These are phyloP conservation scores for Hyposmocoma kahamanoa DNA, from an alignment of 1,140 invertebrate species.

Conservation along the genomic window DNA sequence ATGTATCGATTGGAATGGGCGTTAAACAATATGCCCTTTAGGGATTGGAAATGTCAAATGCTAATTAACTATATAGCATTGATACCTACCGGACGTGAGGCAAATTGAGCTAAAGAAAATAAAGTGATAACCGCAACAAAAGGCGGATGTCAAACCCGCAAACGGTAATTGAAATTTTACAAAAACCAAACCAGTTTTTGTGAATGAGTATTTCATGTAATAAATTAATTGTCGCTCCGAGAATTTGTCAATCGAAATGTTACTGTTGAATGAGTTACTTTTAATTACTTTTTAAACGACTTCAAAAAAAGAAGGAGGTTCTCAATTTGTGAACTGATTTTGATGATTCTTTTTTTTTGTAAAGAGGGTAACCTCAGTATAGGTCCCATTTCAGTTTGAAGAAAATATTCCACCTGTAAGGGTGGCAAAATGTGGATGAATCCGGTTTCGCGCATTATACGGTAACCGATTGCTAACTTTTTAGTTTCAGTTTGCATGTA, in stretches of 20 bases:
- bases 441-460: too few relatives aligned
- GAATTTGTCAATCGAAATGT: neutral
- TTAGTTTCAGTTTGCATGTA: too few relatives aligned
- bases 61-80: conserved; percentile 27
- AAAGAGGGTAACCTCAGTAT: too few relatives aligned
- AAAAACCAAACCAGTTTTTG: neutral
- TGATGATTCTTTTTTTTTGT: too few relatives aligned
- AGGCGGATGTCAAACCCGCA: conserved; percentile 12
- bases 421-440: too few relatives aligned
- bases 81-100: conserved; percentile 24
- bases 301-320: neutral
- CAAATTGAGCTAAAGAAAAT: conserved; percentile 13
- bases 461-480: too few relatives aligned
- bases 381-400: too few relatives aligned
- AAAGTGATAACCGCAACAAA: neutral
- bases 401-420: too few relatives aligned
- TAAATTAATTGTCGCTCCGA: neutral
- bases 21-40: conserved; percentile 35
- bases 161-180: neutral
- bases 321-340: too few relatives aligned
- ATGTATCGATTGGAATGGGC: neutral
- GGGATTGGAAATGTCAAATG: conserved; percentile 37
- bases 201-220: neutral
- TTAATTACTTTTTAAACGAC: too few relatives aligned
- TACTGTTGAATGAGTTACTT: too few relatives aligned